Conservation (phyloP, 2,888 invertebrate species). For the Chymomyza amoena region DNA sequence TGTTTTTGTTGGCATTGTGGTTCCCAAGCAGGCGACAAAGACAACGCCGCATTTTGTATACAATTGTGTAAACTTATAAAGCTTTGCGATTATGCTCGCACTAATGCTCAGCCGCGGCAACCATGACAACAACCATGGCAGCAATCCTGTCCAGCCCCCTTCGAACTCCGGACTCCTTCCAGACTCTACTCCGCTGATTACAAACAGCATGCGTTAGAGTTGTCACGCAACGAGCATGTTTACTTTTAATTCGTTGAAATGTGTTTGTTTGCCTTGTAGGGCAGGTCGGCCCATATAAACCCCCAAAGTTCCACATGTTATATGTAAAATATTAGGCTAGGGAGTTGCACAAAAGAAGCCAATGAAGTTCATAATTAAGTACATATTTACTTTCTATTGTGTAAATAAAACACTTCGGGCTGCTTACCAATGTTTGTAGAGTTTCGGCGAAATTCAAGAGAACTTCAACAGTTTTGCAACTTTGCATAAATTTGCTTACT, state of each 20-base stretch:
- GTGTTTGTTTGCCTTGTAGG: conserved; percentile 35
- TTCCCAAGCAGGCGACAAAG: not conserved
- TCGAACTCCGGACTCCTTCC: not conserved
- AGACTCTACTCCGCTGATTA: not conserved
- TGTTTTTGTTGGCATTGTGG: not conserved
- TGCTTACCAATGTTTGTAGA: not conserved
- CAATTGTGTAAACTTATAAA: conserved; percentile 10
- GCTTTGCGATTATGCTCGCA: conserved; percentile 20
- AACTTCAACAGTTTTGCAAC: not conserved
- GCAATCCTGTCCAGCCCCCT: not conserved
- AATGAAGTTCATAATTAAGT: not conserved
- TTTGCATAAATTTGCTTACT: not conserved
- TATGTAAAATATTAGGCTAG: not conserved
- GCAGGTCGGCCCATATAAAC: not conserved
- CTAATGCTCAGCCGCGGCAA: conserved; percentile 5
- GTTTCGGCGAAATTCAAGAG: not conserved
- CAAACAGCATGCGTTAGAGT: not conserved
- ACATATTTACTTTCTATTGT: not conserved
- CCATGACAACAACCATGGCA: not conserved
- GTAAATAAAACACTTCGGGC: not conserved
- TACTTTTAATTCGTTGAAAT: conserved; percentile 50
- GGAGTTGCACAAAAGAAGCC: not conserved
- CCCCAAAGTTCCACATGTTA: not conserved
- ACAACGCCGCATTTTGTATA: conserved; percentile 6
- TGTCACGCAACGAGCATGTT: conserved; percentile 27